phyloP scores from a whole-genome alignment of 2,888 invertebrate species.

The Catocala fraxini region DNA sequence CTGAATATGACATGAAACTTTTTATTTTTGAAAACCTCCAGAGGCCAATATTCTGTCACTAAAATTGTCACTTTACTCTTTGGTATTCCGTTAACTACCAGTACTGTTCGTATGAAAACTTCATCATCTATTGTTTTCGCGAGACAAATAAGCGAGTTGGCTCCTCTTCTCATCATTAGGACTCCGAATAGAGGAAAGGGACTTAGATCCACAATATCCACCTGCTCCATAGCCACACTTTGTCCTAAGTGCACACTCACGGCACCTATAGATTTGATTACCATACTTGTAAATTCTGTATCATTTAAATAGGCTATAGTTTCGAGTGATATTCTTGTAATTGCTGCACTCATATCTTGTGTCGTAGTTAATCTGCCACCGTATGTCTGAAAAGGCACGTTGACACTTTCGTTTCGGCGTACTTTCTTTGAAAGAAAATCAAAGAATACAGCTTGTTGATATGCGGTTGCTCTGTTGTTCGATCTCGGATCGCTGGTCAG shows the following conservation, averaged over 20 bases:
- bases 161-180: slow-evolving; percentile 72
- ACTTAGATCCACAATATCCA: slow-evolving; percentile 79
- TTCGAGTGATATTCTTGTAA: slow-evolving; percentile 32
- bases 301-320: slow-evolving; percentile 37
- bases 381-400: slow-evolving; percentile 22
- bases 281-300: slow-evolving; percentile 35
- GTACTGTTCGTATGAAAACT: slow-evolving; percentile 23
- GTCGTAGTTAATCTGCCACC: slow-evolving; percentile 24
- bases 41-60: slow-evolving; percentile 18
- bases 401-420: slow-evolving; percentile 10
- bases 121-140: slow-evolving; percentile 26
- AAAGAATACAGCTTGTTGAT: slow-evolving; percentile 45
- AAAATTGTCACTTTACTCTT: slow-evolving; percentile 30
- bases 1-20: slow-evolving; percentile 36
- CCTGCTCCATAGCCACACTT: slow-evolving; percentile 12
- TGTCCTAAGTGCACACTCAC: slow-evolving; percentile 36
- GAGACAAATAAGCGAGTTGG: slow-evolving; percentile 62
- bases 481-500: slow-evolving; percentile 85
- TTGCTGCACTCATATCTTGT: background rate
- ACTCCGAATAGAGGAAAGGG: slow-evolving; percentile 86
- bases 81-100: slow-evolving; percentile 28
- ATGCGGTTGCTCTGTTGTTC: slow-evolving; percentile 72
- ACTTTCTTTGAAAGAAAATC: slow-evolving; percentile 29
- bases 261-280: slow-evolving; percentile 20
- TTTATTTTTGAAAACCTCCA: slow-evolving; percentile 18